Base-by-base conservation (phyloP, 2,888 invertebrate species). In the Trachelus troglodyta region DNA sequence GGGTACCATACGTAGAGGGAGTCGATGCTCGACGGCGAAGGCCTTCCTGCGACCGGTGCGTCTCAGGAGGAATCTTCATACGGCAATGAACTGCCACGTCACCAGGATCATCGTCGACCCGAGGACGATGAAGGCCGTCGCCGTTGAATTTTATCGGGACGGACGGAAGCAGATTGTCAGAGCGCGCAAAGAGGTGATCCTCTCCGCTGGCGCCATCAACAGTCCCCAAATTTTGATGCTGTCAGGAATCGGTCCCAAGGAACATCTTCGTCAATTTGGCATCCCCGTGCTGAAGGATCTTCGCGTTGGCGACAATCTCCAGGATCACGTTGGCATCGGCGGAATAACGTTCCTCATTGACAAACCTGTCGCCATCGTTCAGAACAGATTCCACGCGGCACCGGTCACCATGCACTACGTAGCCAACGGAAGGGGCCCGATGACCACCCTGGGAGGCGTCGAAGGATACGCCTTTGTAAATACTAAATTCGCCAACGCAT, bases 181-280 rank as follows among this genome's bases (percentile, higher is more conserved):
- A 79, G 97, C 97, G 0, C 94, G 94, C 76, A 96, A 96, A 86
- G 97, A 97, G 91, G 94, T 98, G 0, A 96, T 98, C 75, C 89
- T 98, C 69, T 95, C 97, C 15, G 98, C 97, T 0, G 98, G 98
- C 0, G 95, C 98, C 0, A 96, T 99, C 37, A 98, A 98, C 89
- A 96, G 96, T 15, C 97, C 98, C 0, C 98, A 98, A 89, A 92
- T 99, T 76, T 92, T 99, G 80, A 97, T 98, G 97, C 92, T 98
- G 0, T 98, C 98, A 0, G 98, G 98, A 0, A 93, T 97, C 76
- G 96, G 96, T 0, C 96, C 97, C 0, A 92, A 93, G 77, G 92
- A 94, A 23, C 96, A 97, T 85, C 92, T 97, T 15, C 92, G 92
- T 81, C 93, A 95, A 74, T 92, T 95, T 0, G 95, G 95, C 4